A percentile compares a stretch with the other conserved stretches of the same genome.
Evolutionary conservation across 2,113 vertebrate genomes (phyloP).

Genomic region (Canis aureus): DNA sequence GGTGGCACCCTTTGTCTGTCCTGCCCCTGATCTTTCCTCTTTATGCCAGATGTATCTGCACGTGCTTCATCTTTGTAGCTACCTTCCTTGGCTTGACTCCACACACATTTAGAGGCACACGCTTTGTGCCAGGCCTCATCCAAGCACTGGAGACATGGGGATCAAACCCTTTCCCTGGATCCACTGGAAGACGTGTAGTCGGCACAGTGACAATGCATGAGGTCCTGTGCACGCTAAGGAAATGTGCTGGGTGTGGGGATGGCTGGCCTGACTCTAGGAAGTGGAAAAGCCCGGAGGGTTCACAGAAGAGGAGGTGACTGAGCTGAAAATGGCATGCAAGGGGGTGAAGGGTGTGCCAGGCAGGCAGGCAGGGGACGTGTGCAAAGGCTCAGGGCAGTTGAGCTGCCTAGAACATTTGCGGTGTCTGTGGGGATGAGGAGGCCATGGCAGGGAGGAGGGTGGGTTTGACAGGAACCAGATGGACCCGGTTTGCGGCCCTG

Average conservation of each 20-base stretch:
- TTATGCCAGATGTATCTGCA: fast-evolving
- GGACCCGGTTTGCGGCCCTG: fast-evolving
- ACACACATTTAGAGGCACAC: fast-evolving
- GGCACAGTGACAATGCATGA: not conserved
- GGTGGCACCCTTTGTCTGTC: not conserved
- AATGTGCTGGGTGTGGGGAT: not conserved
- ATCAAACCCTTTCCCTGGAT: not conserved
- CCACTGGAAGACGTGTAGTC: not conserved
- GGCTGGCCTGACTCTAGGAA: not conserved
- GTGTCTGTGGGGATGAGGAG: not conserved
- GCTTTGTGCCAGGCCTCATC: not conserved
- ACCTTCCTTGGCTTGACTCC: not conserved
- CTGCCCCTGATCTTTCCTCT: fast-evolving
- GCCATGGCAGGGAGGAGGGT: fast-evolving
- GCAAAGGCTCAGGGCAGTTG: not conserved
- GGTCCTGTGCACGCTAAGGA: not conserved
- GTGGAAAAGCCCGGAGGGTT: not conserved
- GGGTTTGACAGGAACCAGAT: not conserved
- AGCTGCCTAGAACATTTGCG: not conserved
- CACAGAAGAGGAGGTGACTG: not conserved
- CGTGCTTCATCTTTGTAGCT: fast-evolving
- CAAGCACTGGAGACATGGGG: fast-evolving
- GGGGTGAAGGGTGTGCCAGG: too few relatives aligned
- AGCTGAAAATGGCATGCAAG: not conserved
- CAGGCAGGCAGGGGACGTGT: fast-evolving